Base-by-base conservation (phyloP, 2,113 vertebrate genomes). In the Micronycteris hirsuta region DNA sequence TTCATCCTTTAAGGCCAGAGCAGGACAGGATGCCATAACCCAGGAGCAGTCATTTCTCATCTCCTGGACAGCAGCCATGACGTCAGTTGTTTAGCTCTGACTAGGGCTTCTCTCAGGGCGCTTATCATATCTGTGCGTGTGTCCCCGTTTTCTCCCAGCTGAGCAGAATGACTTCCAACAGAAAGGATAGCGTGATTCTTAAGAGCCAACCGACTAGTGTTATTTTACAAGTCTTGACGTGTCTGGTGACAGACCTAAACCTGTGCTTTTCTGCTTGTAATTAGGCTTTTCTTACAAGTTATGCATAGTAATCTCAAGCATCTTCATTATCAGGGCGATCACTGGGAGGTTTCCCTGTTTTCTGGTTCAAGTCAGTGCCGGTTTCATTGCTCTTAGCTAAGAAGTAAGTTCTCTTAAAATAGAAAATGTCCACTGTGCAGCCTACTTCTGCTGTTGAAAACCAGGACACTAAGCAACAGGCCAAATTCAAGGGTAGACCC, bases 251-350 rank as follows among this genome's bases (percentile, higher is more conserved):
- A 70, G 93, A 96, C 86, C 56, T 93, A 63, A 95, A 24, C 97
- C 93, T 91, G 68, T 91, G 83, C 82, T 97, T 96, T 97, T 95
- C 82, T 92, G 63, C 94, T 94, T 93, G 94, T 97, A 96, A 97
- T 97, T 97, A 96, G 88, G 88, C 82, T 94, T 92, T 94, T 96
- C 89, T 96, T 95, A 94, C 43, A 68, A 95, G 93, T 95, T 94
- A 83, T 94, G 95, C 86, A 77, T 26, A 89, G 86, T 96, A 88
- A 96, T 95, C 96, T 97, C 68, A 97, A 89, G 91, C 89, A 94
- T 96, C 94, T 97, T 97, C 97, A 97, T 97, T 96, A 94, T 97
- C 91, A 83, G 91, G 91, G 89, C 74, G 95, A 71, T 96, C 91
- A 96, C 91, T 88, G 73, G 89, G 91, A 96, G 86, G 94, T 89